Evolutionary conservation across 2,113 vertebrate genomes (phyloP).

Genomic region (Eublepharis macularius): DNA sequence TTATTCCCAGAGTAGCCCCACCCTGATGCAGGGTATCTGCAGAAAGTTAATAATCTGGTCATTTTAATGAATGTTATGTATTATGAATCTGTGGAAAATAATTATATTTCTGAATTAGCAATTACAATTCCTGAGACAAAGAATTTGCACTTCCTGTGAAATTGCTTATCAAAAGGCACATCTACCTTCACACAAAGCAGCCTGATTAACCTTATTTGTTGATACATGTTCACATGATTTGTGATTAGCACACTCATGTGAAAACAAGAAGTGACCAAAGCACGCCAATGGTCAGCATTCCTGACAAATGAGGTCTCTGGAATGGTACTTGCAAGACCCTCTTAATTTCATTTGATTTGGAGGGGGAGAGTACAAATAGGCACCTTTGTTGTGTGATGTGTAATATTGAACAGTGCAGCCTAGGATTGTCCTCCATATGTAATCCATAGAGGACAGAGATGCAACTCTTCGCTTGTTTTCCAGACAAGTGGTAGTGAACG

Average conservation of each 20-base stretch:
- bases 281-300: background rate
- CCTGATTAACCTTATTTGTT: background rate
- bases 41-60: conserved; percentile 4
- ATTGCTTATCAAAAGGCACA: background rate
- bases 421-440: background rate
- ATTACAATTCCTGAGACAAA: background rate
- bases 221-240: background rate
- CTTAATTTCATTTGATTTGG: background rate
- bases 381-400: background rate
- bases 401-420: background rate
- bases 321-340: background rate
- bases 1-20: background rate
- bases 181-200: background rate
- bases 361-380: background rate
- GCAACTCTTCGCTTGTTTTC: background rate
- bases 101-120: background rate
- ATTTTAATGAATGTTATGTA: conserved; percentile 14
- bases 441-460: background rate
- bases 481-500: background rate
- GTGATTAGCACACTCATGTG: background rate
- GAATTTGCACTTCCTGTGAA: background rate
- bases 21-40: background rate
- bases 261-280: background rate
- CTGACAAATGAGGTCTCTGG: background rate
- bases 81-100: background rate